Evolutionary conservation across 2,113 vertebrate genomes (phyloP).

Genomic region (Ameiurus melas): DNA sequence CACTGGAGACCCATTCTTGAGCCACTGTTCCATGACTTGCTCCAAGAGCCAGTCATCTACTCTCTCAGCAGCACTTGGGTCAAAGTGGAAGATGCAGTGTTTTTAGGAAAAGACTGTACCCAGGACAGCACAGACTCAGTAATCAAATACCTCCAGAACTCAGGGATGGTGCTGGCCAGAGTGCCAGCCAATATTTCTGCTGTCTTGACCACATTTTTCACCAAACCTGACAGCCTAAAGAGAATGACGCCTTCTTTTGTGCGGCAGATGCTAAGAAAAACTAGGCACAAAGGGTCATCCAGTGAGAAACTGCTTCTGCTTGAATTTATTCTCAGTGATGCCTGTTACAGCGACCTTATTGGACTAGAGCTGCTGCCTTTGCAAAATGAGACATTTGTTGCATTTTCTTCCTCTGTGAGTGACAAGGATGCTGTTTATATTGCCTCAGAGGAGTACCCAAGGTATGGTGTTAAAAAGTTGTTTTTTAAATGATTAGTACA

Average conservation of each 20-base stretch:
- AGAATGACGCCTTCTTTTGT: constrained; percentile 85
- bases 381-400: constrained; percentile 83
- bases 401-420: constrained; percentile 87
- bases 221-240: constrained; percentile 70
- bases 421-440: constrained; percentile 93
- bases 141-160: constrained; percentile 91
- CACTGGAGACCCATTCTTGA: constrained; percentile 88
- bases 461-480: constrained; percentile 70
- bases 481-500: background rate
- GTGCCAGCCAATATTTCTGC: constrained; percentile 80
- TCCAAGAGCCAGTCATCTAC: constrained; percentile 83
- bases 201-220: constrained; percentile 71
- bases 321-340: constrained; percentile 88
- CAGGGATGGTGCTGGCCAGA: constrained; percentile 87
- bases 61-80: constrained; percentile 84
- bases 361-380: constrained; percentile 92
- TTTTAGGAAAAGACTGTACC: constrained; percentile 84
- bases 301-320: constrained; percentile 85
- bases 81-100: constrained; percentile 80
- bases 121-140: constrained; percentile 78
- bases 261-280: constrained; percentile 85
- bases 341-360: constrained; percentile 88
- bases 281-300: constrained; percentile 72
- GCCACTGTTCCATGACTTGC: constrained; percentile 84
- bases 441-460: constrained; percentile 87